Conservation (phyloP, 2,113 vertebrate genomes). For the Paraplagusia blochii region DNA sequence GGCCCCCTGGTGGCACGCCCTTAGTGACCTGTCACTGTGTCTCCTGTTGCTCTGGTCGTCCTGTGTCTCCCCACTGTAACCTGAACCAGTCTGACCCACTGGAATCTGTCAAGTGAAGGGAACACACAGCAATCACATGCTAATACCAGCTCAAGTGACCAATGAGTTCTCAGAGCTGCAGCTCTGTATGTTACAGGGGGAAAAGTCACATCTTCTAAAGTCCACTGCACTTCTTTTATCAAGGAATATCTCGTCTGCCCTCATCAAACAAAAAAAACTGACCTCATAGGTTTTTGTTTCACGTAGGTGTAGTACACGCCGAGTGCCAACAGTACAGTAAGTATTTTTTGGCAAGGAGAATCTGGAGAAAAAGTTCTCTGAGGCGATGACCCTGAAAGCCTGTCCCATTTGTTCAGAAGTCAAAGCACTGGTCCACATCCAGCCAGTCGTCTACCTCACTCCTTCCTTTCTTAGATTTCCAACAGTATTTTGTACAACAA, state of each 20-base stretch:
- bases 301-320: neutral
- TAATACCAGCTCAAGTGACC: conserved; percentile 3
- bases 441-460: conserved; percentile 38
- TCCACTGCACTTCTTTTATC: no score
- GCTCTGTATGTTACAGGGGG: neutral
- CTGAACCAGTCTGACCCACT: conserved; percentile 27
- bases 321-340: neutral
- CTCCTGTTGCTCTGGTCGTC: conserved; percentile 11
- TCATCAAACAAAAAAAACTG: no score
- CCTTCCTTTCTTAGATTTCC: conserved; percentile 25
- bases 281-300: neutral
- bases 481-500: conserved; percentile 36
- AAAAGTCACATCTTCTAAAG: no score
- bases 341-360: conserved; percentile 1
- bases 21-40: conserved; percentile 46
- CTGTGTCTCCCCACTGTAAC: conserved; percentile 44
- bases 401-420: conserved; percentile 9
- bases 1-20: conserved; percentile 43
- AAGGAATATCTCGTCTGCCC: no score
- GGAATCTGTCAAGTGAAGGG: conserved; percentile 42
- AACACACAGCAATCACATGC: conserved; percentile 19
- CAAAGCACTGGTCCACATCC: conserved; percentile 7
- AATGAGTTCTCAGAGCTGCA: neutral
- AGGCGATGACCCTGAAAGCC: neutral
- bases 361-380: neutral